These are phyloP conservation scores for Rhabdomys dilectus DNA, from an alignment of 2,113 vertebrate genomes.

Conservation along the genomic window DNA sequence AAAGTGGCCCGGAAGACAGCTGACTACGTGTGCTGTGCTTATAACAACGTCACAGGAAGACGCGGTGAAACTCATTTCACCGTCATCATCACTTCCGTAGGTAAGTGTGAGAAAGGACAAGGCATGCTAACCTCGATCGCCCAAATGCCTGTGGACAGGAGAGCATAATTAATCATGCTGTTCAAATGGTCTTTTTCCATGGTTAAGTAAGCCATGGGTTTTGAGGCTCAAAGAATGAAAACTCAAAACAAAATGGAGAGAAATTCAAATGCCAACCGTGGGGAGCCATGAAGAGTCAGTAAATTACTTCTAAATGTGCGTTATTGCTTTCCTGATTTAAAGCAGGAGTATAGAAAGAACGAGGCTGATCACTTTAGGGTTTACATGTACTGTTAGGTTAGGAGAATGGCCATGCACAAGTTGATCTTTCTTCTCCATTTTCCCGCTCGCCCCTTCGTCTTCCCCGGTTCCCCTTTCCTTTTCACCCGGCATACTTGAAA, in stretches of 20 bases:
- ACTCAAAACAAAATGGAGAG: not conserved
- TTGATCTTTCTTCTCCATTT: slow-evolving; percentile 35
- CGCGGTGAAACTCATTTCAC: slow-evolving; percentile 94
- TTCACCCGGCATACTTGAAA: not conserved
- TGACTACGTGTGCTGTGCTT: slow-evolving; percentile 94
- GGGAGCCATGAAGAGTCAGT: not conserved
- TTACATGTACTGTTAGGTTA: not conserved
- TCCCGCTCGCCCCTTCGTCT: not conserved
- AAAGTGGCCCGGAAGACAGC: slow-evolving; percentile 88
- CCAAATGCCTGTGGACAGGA: not conserved
- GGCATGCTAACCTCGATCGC: not conserved
- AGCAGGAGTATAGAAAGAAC: slow-evolving; percentile 6
- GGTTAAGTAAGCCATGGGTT: slow-evolving; percentile 5
- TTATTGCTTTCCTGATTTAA: slow-evolving; percentile 5
- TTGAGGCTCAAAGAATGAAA: slow-evolving; percentile 35
- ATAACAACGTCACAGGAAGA: slow-evolving; percentile 95
- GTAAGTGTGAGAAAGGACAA: slow-evolving; percentile 81
- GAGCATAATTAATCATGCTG: not conserved
- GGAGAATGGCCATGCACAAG: not conserved
- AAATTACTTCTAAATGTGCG: not conserved
- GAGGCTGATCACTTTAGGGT: not conserved
- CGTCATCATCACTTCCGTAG: slow-evolving; percentile 91
- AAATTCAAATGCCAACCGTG: not conserved
- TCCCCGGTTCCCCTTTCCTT: not conserved
- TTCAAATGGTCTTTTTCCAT: not conserved